These are phyloP conservation scores for Lobophora halterata DNA, from an alignment of 2,888 invertebrate genomes.

Conservation along the genomic window DNA sequence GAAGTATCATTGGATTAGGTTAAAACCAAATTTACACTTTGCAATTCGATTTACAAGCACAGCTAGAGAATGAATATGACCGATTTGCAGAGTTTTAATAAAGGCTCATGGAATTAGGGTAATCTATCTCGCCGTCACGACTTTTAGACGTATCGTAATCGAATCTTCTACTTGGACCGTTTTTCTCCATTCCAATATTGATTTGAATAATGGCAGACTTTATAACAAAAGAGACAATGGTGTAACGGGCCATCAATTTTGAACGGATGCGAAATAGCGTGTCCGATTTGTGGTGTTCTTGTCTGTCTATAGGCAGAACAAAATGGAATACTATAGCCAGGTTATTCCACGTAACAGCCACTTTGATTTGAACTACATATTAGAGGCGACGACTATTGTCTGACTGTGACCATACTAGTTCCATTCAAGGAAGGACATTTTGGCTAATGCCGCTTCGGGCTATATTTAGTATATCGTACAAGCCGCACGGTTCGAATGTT, in stretches of 20 bases:
- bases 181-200: slow-evolving; percentile 20
- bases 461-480: too few relatives aligned
- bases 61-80: too few relatives aligned
- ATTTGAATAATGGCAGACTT: slow-evolving; percentile 27
- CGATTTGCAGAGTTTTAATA: slow-evolving; percentile 14
- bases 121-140: slow-evolving; percentile 6
- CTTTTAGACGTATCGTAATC: slow-evolving; percentile 11
- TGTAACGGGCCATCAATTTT: slow-evolving; percentile 23
- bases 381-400: too few relatives aligned
- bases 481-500: too few relatives aligned
- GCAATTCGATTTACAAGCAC: too few relatives aligned
- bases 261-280: slow-evolving; percentile 17
- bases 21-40: too few relatives aligned
- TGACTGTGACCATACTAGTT: too few relatives aligned
- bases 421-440: too few relatives aligned
- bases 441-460: too few relatives aligned
- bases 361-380: too few relatives aligned
- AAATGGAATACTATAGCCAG: too few relatives aligned
- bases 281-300: slow-evolving; percentile 18
- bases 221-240: slow-evolving; percentile 23
- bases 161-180: slow-evolving; percentile 11
- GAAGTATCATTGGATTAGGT: too few relatives aligned
- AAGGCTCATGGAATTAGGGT: slow-evolving; percentile 2
- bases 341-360: not conserved
- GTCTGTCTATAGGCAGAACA: not conserved